A percentile compares a stretch with the other conserved stretches of the same genome.
phyloP scores from a whole-genome alignment of 1,140 invertebrate species.

The Nomia melanderi region DNA sequence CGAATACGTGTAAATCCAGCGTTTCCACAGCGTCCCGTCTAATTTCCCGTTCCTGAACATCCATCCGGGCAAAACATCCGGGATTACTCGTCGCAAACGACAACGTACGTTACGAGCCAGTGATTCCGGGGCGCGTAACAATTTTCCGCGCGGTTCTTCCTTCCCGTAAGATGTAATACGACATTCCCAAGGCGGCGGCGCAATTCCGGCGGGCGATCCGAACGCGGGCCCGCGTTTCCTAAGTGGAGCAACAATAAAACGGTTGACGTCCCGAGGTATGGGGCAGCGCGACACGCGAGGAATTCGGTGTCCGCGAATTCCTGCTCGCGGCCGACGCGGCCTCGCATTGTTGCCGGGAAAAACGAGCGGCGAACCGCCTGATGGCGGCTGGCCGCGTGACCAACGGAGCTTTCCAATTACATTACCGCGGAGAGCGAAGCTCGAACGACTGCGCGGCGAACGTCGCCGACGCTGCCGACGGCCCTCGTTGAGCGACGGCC shows the following conservation, averaged over 20 bases:
- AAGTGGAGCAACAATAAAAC: constrained; percentile 19
- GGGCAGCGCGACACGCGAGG: background rate
- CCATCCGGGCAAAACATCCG: background rate
- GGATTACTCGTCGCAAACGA: background rate
- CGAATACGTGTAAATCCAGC: too few relatives aligned
- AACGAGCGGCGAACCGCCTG: constrained; percentile 1
- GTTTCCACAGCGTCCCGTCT: background rate
- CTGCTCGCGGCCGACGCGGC: constrained; percentile 10
- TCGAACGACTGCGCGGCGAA: background rate
- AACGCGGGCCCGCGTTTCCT: background rate
- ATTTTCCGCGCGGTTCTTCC: background rate
- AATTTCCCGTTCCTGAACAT: background rate
- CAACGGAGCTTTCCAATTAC: constrained; percentile 45
- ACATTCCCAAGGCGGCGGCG: background rate
- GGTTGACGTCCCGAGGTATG: background rate
- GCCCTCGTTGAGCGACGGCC: too few relatives aligned
- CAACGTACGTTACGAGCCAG: background rate
- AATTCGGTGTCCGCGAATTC: constrained; percentile 25
- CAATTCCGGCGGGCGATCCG: background rate
- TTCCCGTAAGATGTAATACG: background rate
- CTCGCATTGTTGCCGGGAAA: constrained; percentile 16
- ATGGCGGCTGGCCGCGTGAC: background rate
- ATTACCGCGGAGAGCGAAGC: constrained; percentile 13
- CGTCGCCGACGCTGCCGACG: background rate
- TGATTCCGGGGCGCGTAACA: background rate